Evolutionary conservation across 1,140 invertebrate species (phyloP), one percentile per base, ranked within the genome.

Genomic region (Pemphigus obesinymphae): DNA sequence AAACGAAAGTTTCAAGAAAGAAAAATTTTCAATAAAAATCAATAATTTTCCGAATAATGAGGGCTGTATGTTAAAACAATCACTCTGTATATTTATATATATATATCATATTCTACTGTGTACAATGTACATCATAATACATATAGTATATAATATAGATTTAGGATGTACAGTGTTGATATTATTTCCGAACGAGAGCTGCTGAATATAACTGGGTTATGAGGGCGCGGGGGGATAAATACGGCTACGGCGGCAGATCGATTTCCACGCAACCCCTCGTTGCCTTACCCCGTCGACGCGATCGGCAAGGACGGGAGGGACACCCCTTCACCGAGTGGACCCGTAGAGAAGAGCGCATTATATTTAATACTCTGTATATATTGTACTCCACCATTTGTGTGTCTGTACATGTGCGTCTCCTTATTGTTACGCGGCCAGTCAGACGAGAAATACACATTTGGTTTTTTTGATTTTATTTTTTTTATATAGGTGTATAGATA

Each of bases 401-500:
- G 31, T 31, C 20, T 11, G 53, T 23, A 10, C n/a, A 8, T 15
- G 26, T 15, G 13, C 15, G 34, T 78, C 48, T 76, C 53, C 53
- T 29, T 76, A 55, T 40, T 78, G 75, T 78, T 72, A 40, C 53
- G 75, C 37, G 53, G 34, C 75, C 75, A 78, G 75, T 78, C 75
- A 55, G 53, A 78, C 50, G 50, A 78, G 76, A 78, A 78, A 78
- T 55, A 40, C 31, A 26, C 70, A 50, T 73, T 70, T 45, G 11
- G 13, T 70, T 45, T 70, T 37, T 23, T 66, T 29, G 4, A 5
- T 23, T 66, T 68, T 68, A n/a, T 68, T 68, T 75, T 75, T 53
- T n/a, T n/a, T n/a, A n/a, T n/a, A n/a, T n/a, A n/a, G n/a, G n/a
- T n/a, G n/a, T n/a, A n/a, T n/a, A n/a, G n/a, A 13, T 76, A 61